phyloP scores from a whole-genome alignment of 2,888 invertebrate species.

The Plebejus argus region DNA sequence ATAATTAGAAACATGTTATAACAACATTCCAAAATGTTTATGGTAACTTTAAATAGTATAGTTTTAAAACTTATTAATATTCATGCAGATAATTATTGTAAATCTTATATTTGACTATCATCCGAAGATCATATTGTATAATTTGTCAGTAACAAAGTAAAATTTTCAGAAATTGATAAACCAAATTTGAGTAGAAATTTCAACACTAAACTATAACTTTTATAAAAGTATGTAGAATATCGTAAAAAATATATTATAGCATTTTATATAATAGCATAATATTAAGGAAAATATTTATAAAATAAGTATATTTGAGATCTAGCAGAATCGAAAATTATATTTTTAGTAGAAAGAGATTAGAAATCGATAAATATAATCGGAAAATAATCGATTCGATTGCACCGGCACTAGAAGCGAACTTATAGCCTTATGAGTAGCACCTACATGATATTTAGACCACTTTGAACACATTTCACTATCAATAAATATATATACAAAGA shows the following conservation, averaged over 20 bases:
- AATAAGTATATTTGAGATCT: slow-evolving; percentile 29
- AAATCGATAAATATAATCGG: slow-evolving; percentile 30
- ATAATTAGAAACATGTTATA: slow-evolving; percentile 2
- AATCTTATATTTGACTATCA: neutral
- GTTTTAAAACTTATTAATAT: neutral
- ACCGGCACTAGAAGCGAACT: slow-evolving; percentile 26
- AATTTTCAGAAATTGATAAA: neutral
- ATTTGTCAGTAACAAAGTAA: neutral
- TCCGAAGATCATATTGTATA: neutral
- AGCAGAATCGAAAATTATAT: slow-evolving; percentile 18
- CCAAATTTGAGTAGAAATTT: neutral
- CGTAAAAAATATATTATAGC: neutral
- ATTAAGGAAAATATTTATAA: slow-evolving; percentile 25
- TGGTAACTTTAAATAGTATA: neutral
- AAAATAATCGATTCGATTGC: slow-evolving; percentile 26
- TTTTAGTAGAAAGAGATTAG: neutral
- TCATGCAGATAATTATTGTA: neutral
- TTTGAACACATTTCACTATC: slow-evolving; percentile 59
- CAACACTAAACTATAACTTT: no score
- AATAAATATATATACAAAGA: slow-evolving; percentile 33
- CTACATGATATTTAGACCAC: slow-evolving; percentile 71
- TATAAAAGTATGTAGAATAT: slow-evolving; percentile 1
- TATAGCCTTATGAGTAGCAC: slow-evolving; percentile 55
- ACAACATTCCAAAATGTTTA: neutral
- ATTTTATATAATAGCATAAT: neutral